These are phyloP conservation scores for Trypoxylus dichotomus DNA, from an alignment of 1,140 invertebrate species.

Conservation along the genomic window DNA sequence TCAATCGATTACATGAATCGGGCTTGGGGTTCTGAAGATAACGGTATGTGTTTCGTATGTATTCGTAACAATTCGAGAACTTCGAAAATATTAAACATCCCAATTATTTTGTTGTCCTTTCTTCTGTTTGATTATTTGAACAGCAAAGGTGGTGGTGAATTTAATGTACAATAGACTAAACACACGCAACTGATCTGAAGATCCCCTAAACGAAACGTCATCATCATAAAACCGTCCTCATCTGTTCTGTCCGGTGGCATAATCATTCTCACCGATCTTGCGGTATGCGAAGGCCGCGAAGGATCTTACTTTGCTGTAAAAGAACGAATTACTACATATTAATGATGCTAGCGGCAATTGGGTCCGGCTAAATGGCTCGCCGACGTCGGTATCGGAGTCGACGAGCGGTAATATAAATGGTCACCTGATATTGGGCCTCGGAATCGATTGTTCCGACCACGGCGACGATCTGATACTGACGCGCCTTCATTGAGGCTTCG, in stretches of 20 bases:
- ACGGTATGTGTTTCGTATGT: background rate
- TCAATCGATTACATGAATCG: too few species aligned
- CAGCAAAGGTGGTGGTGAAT: constrained; percentile 1
- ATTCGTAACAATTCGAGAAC: too few species aligned
- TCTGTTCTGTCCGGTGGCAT: background rate
- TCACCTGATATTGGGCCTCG: constrained; percentile 75
- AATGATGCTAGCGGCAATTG: background rate
- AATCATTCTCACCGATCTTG: constrained; percentile 61
- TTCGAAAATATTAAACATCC: too few species aligned
- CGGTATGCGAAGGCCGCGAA: constrained; percentile 68
- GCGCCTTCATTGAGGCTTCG: constrained; percentile 73
- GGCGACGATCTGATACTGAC: constrained; percentile 85
- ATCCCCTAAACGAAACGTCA: background rate
- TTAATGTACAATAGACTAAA: constrained; percentile 6
- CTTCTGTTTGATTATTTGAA: background rate
- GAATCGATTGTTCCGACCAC: constrained; percentile 73
- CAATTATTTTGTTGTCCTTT: background rate
- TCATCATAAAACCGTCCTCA: constrained; percentile 27
- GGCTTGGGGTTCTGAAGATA: background rate
- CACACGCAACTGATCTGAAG: background rate
- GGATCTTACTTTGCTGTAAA: constrained; percentile 70
- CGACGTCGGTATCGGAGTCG: background rate
- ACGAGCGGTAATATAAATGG: background rate
- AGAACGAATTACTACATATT: constrained; percentile 27
- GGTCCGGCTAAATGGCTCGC: too few species aligned